Evolutionary conservation across 2,113 vertebrate genomes (phyloP).

Genomic region (Gavialis gangeticus): DNA sequence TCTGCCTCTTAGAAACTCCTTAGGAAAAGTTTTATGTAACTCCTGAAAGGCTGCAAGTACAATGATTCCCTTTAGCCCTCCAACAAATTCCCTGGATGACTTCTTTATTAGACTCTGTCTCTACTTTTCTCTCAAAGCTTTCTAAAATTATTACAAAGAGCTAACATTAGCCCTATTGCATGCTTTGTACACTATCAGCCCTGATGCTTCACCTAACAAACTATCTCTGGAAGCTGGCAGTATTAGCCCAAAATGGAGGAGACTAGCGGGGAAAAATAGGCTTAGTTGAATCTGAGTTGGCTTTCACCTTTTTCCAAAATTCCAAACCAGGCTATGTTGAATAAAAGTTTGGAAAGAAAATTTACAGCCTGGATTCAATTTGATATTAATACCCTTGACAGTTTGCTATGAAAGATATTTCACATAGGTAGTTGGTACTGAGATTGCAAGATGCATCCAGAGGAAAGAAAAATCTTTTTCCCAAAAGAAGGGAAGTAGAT

Average conservation of each 20-base stretch:
- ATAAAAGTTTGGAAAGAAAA: neutral
- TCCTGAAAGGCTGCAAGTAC: no score
- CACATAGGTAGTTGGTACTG: neutral
- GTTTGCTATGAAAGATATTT: neutral
- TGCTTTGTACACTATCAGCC: neutral
- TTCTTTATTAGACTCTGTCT: neutral
- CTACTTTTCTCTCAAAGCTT: neutral
- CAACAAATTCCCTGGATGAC: no score
- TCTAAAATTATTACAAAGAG: neutral
- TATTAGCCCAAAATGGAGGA: neutral
- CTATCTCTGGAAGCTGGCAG: neutral
- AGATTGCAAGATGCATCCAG: neutral
- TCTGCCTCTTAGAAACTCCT: no score
- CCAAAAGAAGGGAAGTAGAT: neutral
- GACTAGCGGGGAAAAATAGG: neutral
- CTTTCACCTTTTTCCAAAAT: neutral
- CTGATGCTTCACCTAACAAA: neutral
- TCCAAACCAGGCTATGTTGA: neutral
- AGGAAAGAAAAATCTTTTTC: neutral
- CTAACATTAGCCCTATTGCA: neutral
- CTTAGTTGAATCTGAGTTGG: neutral
- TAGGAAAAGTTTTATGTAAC: no score
- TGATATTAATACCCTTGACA: neutral
- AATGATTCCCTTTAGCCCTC: no score
- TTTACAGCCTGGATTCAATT: neutral